These are phyloP conservation scores for Physocephala rufipes DNA, from an alignment of 2,888 invertebrate species.

Conservation along the genomic window DNA sequence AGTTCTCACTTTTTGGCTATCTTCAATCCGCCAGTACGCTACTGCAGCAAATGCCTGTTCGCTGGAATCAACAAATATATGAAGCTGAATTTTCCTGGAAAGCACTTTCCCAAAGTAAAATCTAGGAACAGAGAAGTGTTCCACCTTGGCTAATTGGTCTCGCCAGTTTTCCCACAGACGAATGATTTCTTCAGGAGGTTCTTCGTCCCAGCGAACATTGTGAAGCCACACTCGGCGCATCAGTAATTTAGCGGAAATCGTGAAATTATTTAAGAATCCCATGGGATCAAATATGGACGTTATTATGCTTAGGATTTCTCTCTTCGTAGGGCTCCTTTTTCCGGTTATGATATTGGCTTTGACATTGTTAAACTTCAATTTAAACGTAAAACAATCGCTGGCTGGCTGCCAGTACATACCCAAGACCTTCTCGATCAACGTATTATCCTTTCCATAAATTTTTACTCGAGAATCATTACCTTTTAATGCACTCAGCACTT, in stretches of 20 bases:
- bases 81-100: constrained; percentile 23
- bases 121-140: constrained; percentile 20
- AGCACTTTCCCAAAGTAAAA: constrained; percentile 19
- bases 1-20: constrained; percentile 5
- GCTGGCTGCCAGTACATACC: constrained; percentile 17
- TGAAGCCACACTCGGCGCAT: constrained; percentile 30
- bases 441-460: not conserved
- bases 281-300: constrained; percentile 35
- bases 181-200: constrained; percentile 13
- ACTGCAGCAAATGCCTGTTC: constrained; percentile 32
- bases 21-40: constrained; percentile 29
- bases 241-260: constrained; percentile 21
- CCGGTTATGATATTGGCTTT: constrained; percentile 25
- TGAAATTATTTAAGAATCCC: constrained; percentile 19
- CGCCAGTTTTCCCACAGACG: constrained; percentile 31
- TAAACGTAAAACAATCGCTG: constrained; percentile 25
- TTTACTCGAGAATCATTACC: not conserved
- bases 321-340: constrained; percentile 21
- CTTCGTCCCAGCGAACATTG: constrained; percentile 23
- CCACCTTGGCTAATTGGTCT: not conserved
- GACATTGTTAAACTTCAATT: constrained; percentile 26
- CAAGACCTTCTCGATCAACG: constrained; percentile 22
- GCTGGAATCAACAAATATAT: constrained; percentile 37
- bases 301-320: constrained; percentile 27
- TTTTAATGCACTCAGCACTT: not conserved